Evolutionary conservation across 2,888 invertebrate species (phyloP).

Genomic region (Orthosia gothica): DNA sequence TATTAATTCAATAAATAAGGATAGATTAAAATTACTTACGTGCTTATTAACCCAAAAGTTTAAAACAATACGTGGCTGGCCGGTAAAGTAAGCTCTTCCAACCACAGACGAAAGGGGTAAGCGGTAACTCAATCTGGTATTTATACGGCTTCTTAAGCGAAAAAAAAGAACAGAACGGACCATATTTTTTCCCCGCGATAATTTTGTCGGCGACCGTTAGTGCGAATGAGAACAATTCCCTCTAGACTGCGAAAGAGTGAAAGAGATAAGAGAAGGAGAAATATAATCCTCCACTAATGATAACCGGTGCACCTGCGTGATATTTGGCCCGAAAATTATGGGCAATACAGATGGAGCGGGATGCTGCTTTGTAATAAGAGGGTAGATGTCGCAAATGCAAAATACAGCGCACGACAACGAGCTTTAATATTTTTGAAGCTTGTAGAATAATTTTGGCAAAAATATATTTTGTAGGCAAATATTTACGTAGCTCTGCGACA

Average conservation of each 20-base stretch:
- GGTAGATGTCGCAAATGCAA: slow-evolving; percentile 63
- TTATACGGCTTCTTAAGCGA: slow-evolving; percentile 75
- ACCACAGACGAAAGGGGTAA: slow-evolving; percentile 71
- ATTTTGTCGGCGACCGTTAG: slow-evolving; percentile 68
- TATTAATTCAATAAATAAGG: slow-evolving; percentile 7
- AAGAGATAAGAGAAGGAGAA: slow-evolving; percentile 75
- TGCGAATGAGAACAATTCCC: slow-evolving; percentile 59
- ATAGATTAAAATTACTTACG: background rate
- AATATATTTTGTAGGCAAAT: slow-evolving; percentile 34
- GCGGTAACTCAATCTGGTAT: slow-evolving; percentile 72
- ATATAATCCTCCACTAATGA: slow-evolving; percentile 86
- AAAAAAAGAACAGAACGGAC: slow-evolving; percentile 65
- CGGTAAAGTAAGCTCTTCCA: slow-evolving; percentile 57
- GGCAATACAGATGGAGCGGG: slow-evolving; percentile 75
- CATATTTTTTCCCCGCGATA: slow-evolving; percentile 65
- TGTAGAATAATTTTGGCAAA: slow-evolving; percentile 30
- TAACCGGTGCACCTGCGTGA: slow-evolving; percentile 86
- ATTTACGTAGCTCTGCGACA: slow-evolving; percentile 7
- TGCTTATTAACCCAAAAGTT: slow-evolving; percentile 26
- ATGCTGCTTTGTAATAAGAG: slow-evolving; percentile 71
- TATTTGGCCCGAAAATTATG: slow-evolving; percentile 81
- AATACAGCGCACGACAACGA: slow-evolving; percentile 54
- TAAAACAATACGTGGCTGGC: slow-evolving; percentile 38
- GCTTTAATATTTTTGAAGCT: slow-evolving; percentile 49
- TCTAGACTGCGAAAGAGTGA: slow-evolving; percentile 59